Evolutionary conservation across 2,797 vertebrate genomes (phyloP).

Genomic region (Gymnopithys bicolor): DNA sequence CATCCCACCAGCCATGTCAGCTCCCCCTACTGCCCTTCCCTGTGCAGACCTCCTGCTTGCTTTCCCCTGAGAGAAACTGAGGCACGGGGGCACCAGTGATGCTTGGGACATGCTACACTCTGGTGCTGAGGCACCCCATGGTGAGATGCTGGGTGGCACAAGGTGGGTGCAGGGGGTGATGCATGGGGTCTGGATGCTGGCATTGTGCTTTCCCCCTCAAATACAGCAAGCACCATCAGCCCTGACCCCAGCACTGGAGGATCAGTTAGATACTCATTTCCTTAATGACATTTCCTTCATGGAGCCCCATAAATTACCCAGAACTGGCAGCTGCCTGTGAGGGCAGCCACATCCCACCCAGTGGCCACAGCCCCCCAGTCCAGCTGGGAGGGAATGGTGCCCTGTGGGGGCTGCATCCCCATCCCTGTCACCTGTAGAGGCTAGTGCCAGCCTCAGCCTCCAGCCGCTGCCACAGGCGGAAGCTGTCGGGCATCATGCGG

Average conservation of each 20-base stretch:
- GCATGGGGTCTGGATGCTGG: rapidly evolving
- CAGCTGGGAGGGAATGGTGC: neutral
- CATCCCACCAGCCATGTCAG: neutral
- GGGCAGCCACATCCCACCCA: neutral
- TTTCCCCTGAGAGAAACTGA: neutral
- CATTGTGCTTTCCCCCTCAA: rapidly evolving
- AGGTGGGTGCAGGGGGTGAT: neutral
- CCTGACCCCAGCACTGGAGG: conserved; percentile 25
- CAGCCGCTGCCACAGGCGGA: conserved; percentile 85
- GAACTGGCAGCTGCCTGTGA: neutral
- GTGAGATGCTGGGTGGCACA: neutral
- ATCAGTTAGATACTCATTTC: conserved; percentile 69
- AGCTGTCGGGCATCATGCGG: conserved; percentile 89
- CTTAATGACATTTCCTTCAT: conserved; percentile 55
- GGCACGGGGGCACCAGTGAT: rapidly evolving
- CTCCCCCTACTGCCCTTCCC: neutral
- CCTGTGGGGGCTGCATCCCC: rapidly evolving
- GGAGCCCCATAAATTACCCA: conserved; percentile 44
- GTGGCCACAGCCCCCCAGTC: neutral
- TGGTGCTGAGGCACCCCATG: neutral
- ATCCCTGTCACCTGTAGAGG: conserved; percentile 81
- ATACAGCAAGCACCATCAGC: neutral
- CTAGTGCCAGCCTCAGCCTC: conserved; percentile 81
- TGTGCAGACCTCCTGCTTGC: rapidly evolving
- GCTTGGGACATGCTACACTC: neutral